phyloP scores from a whole-genome alignment of 2,888 invertebrate species.

The Limenitis camilla region DNA sequence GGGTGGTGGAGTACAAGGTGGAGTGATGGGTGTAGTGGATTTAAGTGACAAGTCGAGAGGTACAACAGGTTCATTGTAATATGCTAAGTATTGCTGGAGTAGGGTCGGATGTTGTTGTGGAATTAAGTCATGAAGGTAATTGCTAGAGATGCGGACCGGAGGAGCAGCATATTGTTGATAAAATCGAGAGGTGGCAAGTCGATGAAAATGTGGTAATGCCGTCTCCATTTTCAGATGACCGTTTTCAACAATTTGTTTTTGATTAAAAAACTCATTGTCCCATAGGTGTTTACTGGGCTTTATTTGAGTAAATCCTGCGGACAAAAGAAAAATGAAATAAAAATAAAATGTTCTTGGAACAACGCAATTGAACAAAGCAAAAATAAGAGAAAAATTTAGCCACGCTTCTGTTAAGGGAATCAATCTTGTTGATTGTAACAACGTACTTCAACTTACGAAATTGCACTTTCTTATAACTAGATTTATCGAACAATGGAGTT shows the following conservation, averaged over 20 bases:
- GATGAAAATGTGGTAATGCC: constrained; percentile 59
- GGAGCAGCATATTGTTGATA: constrained; percentile 64
- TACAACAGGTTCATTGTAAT: constrained; percentile 76
- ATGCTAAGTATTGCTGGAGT: constrained; percentile 72
- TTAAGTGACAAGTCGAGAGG: constrained; percentile 87
- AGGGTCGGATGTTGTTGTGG: constrained; percentile 64
- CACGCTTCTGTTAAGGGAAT: constrained; percentile 43
- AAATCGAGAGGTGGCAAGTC: constrained; percentile 54
- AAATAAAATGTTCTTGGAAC: not conserved
- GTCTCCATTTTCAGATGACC: constrained; percentile 53
- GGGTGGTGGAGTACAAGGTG: constrained; percentile 84
- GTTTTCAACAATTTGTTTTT: not conserved
- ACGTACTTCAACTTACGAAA: constrained; percentile 26
- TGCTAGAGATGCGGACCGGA: constrained; percentile 53
- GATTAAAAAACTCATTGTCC: constrained; percentile 9
- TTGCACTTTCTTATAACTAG: constrained; percentile 28
- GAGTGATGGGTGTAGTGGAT: constrained; percentile 81
- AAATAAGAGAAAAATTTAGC: constrained; percentile 29
- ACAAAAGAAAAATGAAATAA: not conserved
- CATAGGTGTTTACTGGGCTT: constrained; percentile 12
- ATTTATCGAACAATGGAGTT: constrained; percentile 8
- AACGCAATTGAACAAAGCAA: not conserved
- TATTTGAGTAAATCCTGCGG: not conserved
- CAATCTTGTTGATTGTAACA: constrained; percentile 60
- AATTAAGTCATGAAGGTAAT: constrained; percentile 60